Evolutionary conservation across 1,140 invertebrate species (phyloP).

Genomic region (Drosophila kepulauana): DNA sequence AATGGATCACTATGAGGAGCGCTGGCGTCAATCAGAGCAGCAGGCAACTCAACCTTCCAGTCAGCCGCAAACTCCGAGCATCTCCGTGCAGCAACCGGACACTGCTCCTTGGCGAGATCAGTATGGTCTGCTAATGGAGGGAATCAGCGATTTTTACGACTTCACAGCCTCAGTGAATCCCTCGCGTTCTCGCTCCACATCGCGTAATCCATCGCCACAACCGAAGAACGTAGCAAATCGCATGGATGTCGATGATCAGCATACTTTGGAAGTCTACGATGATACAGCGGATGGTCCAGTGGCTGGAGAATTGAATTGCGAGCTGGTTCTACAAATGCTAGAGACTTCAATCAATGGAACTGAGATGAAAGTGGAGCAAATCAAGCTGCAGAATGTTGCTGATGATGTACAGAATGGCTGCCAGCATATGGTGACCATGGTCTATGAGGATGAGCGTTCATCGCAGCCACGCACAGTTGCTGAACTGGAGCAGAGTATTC

Average conservation of each 20-base stretch:
- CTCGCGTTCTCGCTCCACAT: conserved; percentile 68
- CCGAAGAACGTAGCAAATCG: conserved; percentile 69
- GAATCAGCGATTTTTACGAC: conserved; percentile 82
- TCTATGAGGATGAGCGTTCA: conserved; percentile 45
- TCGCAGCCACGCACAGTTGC: conserved; percentile 59
- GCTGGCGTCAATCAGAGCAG: conserved; percentile 62
- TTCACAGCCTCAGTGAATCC: conserved; percentile 79
- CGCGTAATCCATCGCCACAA: conserved; percentile 65
- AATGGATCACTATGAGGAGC: conserved; percentile 79
- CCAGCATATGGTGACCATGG: conserved; percentile 43
- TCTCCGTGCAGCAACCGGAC: conserved; percentile 63
- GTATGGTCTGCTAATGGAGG: conserved; percentile 76
- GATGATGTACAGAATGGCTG: conserved; percentile 51
- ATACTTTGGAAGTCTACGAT: conserved; percentile 66
- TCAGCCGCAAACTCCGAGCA: conserved; percentile 41
- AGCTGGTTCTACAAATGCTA: conserved; percentile 61
- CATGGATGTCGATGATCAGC: conserved; percentile 53
- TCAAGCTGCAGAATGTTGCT: conserved; percentile 57
- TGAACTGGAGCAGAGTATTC: conserved; percentile 63
- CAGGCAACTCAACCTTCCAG: conserved; percentile 7
- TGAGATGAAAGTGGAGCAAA: conserved; percentile 24
- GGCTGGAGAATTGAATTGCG: conserved; percentile 62
- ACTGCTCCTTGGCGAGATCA: conserved; percentile 75
- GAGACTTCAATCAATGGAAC: conserved; percentile 47
- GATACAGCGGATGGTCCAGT: conserved; percentile 52